Evolutionary conservation across 2,888 invertebrate species (phyloP).

Genomic region (Amitus sp.): DNA sequence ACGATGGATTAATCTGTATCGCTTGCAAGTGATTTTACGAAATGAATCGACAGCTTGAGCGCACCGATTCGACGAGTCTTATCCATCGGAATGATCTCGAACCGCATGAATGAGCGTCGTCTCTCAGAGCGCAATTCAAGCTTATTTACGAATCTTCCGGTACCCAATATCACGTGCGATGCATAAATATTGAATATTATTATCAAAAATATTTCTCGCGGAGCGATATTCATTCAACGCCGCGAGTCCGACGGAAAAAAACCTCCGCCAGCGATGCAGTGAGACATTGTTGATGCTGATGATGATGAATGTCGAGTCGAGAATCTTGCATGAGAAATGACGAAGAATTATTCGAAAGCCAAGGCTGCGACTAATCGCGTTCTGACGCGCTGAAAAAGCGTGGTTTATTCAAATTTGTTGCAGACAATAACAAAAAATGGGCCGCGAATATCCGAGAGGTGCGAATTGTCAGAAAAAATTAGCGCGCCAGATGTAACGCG

Average conservation of each 20-base stretch:
- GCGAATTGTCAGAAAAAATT: slow-evolving; percentile 7
- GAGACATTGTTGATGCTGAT: slow-evolving; percentile 30
- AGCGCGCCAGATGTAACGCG: neutral
- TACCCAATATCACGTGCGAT: too few species aligned
- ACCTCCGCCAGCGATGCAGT: slow-evolving; percentile 1
- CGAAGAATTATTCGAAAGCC: slow-evolving; percentile 16
- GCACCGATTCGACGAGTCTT: too few species aligned
- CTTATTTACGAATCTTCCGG: too few species aligned
- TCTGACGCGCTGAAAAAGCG: neutral
- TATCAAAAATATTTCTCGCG: too few species aligned
- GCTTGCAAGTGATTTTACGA: neutral
- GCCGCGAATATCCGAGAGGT: neutral
- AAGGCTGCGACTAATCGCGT: neutral
- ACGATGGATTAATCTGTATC: neutral
- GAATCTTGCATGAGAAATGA: slow-evolving; percentile 14
- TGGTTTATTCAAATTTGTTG: too few species aligned
- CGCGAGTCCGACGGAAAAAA: neutral
- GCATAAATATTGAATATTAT: neutral
- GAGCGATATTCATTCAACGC: too few species aligned
- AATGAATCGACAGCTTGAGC: too few species aligned
- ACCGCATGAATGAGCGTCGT: too few species aligned
- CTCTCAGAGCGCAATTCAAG: too few species aligned
- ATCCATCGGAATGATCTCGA: too few species aligned
- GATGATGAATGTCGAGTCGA: slow-evolving; percentile 13
- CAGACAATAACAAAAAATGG: too few species aligned